A percentile compares a stretch with the other conserved stretches of the same genome.
phyloP scores from a whole-genome alignment of 2,888 invertebrate genomes.

The Pheosia tremula region DNA sequence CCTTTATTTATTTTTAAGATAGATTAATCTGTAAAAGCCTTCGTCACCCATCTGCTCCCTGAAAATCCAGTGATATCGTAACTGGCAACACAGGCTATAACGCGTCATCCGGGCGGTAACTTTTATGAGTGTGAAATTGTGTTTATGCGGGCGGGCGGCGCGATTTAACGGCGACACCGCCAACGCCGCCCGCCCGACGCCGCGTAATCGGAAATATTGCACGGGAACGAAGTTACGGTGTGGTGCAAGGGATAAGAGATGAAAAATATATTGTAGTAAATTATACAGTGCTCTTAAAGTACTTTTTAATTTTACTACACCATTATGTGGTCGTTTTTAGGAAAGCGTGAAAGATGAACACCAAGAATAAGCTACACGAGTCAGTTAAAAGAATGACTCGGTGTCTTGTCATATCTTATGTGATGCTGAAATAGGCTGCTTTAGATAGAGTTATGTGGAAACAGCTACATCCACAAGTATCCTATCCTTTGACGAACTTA shows the following conservation, averaged over 20 bases:
- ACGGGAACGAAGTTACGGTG: conserved; percentile 62
- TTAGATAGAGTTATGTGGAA: too few relatives aligned
- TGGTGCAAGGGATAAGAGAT: conserved; percentile 24
- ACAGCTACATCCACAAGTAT: too few relatives aligned
- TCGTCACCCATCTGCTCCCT: conserved; percentile 1
- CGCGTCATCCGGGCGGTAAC: conserved; percentile 68
- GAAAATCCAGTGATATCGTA: conserved; percentile 5
- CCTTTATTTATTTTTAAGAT: background rate
- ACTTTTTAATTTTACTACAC: too few relatives aligned
- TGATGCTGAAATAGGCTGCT: too few relatives aligned
- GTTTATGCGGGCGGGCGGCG: conserved; percentile 73
- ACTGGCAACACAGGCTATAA: conserved; percentile 28
- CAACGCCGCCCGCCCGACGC: conserved; percentile 27
- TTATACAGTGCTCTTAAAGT: too few relatives aligned
- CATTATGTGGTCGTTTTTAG: too few relatives aligned
- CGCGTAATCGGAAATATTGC: conserved; percentile 79
- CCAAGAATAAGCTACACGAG: too few relatives aligned
- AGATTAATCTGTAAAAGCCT: background rate
- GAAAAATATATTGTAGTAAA: too few relatives aligned
- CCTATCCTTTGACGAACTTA: too few relatives aligned
- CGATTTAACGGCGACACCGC: conserved; percentile 65
- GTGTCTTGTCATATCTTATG: too few relatives aligned
- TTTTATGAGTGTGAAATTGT: conserved; percentile 83
- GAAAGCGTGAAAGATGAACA: too few relatives aligned
- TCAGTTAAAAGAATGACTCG: too few relatives aligned